phyloP scores from a whole-genome alignment of 2,797 vertebrate genomes.

The Alectoris magna region DNA sequence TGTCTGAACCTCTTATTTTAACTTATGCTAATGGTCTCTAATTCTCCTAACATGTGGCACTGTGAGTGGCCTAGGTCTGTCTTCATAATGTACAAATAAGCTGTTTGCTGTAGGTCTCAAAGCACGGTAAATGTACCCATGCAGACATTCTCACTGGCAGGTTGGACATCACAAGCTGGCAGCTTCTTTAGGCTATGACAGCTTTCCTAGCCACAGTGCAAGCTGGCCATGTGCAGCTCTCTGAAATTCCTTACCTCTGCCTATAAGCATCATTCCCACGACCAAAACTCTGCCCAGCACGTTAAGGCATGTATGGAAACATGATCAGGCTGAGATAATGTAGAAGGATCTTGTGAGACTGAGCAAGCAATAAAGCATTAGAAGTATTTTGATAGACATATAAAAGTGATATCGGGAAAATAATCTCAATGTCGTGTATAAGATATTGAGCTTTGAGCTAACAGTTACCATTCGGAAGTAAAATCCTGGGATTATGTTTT shows the following conservation, averaged over 20 bases:
- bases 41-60: neutral
- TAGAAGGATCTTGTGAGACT: conserved; percentile 30
- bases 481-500: conserved; percentile 44
- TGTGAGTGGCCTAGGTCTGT: neutral
- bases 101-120: neutral
- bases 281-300: neutral
- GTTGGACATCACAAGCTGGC: neutral
- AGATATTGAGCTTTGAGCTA: conserved; percentile 35
- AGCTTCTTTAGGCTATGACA: neutral
- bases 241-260: conserved; percentile 9
- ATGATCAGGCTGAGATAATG: conserved; percentile 23
- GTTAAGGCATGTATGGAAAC: conserved; percentile 9
- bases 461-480: conserved; percentile 36
- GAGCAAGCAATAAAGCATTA: conserved; percentile 7
- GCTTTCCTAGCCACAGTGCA: neutral
- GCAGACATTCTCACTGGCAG: conserved; percentile 4
- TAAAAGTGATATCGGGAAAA: conserved; percentile 35
- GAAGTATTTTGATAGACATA: conserved; percentile 15
- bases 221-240: neutral
- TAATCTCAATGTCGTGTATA: conserved; percentile 37
- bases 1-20: neutral
- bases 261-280: fast-evolving
- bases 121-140: conserved; percentile 7
- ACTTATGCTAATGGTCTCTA: fast-evolving
- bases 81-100: neutral